Evolutionary conservation across 2,113 vertebrate species (phyloP), one percentile per base, ranked within the genome.

Genomic region (Petroica traversi): DNA sequence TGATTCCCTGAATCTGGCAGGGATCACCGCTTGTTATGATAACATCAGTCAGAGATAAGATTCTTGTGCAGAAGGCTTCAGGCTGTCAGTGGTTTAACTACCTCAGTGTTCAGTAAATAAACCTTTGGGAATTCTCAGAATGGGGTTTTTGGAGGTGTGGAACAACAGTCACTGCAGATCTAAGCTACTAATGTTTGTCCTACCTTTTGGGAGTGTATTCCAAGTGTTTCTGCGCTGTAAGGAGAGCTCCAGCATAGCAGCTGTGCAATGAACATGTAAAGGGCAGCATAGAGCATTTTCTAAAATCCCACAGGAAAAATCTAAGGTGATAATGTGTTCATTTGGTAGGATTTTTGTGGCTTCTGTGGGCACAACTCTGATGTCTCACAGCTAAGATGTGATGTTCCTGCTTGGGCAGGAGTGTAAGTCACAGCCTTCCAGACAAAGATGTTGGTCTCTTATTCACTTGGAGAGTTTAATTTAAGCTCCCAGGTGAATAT

Each of bases 361-460:
- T 84, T 34, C 15, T 45, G 23, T 11, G 52, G 75, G 34, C 38
- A 24, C 40, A 80, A 0, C 22, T 86, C 17, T 25, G 40, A 40
- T 0, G 0, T 76, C 41, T 61, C 41, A 15, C 12, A 45, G 81
- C 57, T 57, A 17, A 72, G 26, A 19, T 0, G 0, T 33, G 77
- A 33, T 4, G 1, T 28, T 89, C 25, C 73, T 87, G 40, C 86
- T 71, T 34, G 28, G 19, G 36, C 36, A 64, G 61, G 40, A 93
- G 66, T 4, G 0, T 28, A 48, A 75, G 41, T 48, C 38, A 46
- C 29, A 38, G 38, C 25, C 34, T 76, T 80, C 24, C 40, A 88
- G 48, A n/a, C 7, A 14, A 45, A 74, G 46, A 38, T 0, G 0
- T 33, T 38, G 20, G 36, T 67, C 78, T 88, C 43, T 61, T 74